A percentile compares a stretch with the other conserved stretches of the same genome.
Conservation (phyloP, 2,113 vertebrate species). For the Dicaeum eximium region DNA sequence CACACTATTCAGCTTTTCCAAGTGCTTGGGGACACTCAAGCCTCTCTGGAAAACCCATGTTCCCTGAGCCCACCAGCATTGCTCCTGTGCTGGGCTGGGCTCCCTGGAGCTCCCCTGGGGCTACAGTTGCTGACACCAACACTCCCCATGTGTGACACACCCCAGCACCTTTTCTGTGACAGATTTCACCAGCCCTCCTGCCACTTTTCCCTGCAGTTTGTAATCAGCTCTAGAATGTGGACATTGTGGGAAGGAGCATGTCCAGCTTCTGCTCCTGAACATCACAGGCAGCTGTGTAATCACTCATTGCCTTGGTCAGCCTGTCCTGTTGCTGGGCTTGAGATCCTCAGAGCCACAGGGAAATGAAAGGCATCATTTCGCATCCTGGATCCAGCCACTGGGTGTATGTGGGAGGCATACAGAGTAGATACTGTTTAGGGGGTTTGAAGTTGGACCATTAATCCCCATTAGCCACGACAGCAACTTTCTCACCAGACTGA, state of each 20-base stretch:
- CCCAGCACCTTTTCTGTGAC: rapidly evolving
- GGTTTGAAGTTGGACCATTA: neutral
- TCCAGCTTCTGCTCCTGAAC: neutral
- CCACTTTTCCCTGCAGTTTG: rapidly evolving
- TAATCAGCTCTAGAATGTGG: rapidly evolving
- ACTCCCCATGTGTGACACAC: rapidly evolving
- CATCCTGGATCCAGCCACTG: neutral
- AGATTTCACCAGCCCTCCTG: neutral
- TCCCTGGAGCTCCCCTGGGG: neutral
- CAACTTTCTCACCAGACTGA: neutral
- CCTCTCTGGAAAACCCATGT: neutral
- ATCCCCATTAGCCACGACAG: neutral
- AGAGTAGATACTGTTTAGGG: neutral
- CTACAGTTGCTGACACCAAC: neutral
- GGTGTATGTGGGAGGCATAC: neutral
- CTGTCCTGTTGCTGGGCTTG: neutral
- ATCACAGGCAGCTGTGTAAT: neutral
- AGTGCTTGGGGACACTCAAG: neutral
- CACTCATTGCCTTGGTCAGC: rapidly evolving
- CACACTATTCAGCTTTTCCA: neutral
- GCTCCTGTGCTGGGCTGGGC: neutral
- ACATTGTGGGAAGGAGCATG: neutral
- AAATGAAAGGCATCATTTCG: neutral
- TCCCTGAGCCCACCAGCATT: neutral
- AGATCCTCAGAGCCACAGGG: neutral